phyloP scores from a whole-genome alignment of 2,113 vertebrate genomes.

The Pseudonaja textilis region DNA sequence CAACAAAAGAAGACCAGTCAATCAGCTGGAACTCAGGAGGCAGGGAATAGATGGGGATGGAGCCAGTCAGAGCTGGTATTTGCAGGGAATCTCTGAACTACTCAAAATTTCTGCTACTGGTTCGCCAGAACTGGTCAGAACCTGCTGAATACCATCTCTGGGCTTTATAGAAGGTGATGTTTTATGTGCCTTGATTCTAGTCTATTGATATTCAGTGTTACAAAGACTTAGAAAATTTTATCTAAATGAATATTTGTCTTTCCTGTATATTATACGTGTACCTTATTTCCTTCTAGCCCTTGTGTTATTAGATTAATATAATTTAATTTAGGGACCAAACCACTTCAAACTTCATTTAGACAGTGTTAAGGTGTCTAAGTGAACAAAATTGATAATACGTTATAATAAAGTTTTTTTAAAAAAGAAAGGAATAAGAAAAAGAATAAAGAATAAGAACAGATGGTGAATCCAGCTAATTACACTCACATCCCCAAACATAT shows the following conservation, averaged over 20 bases:
- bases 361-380: background rate
- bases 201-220: background rate
- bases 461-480: background rate
- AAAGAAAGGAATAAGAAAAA: background rate
- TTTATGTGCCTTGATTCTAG: background rate
- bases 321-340: background rate
- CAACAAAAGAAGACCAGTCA: too few relatives aligned
- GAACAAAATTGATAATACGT: background rate
- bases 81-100: too few relatives aligned
- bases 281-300: background rate
- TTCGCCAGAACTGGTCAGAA: too few relatives aligned
- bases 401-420: background rate
- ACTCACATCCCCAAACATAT: background rate
- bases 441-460: background rate
- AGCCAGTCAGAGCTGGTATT: too few relatives aligned
- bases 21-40: too few relatives aligned
- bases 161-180: background rate
- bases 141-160: too few relatives aligned
- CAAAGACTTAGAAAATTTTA: background rate
- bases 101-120: too few relatives aligned
- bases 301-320: background rate
- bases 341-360: background rate
- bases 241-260: background rate
- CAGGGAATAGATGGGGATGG: too few relatives aligned
- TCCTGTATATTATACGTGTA: background rate